Percentiles rank a stretch among this genome's conserved stretches.
Evolutionary conservation across 1,140 invertebrate genomes (phyloP).

Genomic region (Drosophila tani): DNA sequence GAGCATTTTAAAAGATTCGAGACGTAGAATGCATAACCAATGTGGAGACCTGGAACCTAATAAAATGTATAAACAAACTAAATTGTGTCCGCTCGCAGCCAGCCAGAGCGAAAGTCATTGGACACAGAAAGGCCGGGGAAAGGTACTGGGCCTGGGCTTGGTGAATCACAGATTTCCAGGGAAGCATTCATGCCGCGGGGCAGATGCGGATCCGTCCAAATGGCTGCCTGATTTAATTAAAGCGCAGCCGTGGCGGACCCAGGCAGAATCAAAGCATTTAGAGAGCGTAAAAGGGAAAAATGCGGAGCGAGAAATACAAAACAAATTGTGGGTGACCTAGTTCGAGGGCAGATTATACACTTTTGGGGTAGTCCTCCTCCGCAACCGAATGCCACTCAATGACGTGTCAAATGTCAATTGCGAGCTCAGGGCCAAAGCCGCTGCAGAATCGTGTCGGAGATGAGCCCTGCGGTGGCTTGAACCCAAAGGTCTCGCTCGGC

Average conservation of each 20-base stretch:
- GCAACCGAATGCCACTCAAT: conserved; percentile 49
- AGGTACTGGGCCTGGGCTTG: neutral
- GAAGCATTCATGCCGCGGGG: conserved; percentile 13
- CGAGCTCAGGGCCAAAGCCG: conserved; percentile 36
- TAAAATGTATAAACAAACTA: conserved; percentile 43
- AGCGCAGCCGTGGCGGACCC: conserved; percentile 42
- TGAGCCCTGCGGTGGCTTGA: conserved; percentile 24
- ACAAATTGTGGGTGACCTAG: conserved; percentile 52
- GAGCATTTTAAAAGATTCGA: neutral
- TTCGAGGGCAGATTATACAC: conserved; percentile 42
- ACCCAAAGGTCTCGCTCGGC: conserved; percentile 44
- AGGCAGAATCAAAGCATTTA: conserved; percentile 57
- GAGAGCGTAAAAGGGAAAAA: conserved; percentile 31
- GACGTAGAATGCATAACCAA: conserved; percentile 33
- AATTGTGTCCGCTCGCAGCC: conserved; percentile 22
- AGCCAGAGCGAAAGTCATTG: conserved; percentile 63
- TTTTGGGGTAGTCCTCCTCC: conserved; percentile 20
- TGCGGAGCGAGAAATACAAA: conserved; percentile 16
- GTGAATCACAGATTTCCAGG: conserved; percentile 27
- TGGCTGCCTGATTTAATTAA: conserved; percentile 65
- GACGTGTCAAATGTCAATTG: conserved; percentile 70
- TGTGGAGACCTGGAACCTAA: conserved; percentile 25
- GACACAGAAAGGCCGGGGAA: conserved; percentile 34
- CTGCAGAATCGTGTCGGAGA: conserved; percentile 54
- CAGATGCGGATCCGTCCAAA: conserved; percentile 26